Evolutionary conservation across 2,113 vertebrate species (phyloP), one percentile per base, ranked within the genome.

Genomic region (Gymnogyps californianus): DNA sequence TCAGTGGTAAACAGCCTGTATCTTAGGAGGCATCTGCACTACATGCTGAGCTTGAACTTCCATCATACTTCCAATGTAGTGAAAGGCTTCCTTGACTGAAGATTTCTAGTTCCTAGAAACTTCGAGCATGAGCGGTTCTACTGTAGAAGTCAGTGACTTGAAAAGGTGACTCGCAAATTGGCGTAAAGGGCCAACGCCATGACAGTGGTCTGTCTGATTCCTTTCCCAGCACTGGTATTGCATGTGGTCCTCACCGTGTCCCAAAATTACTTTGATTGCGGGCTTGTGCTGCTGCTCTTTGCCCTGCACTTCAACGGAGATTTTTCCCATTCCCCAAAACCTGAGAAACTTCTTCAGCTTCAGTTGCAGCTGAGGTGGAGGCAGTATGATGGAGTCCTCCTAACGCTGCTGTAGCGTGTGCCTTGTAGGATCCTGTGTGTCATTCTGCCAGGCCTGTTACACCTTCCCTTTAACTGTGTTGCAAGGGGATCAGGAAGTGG

Each of bases 31-130:
- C 31, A 26, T 32, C 74, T 72, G 47, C 19, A 3, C 52, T 69
- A 4, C 0, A 0, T 44, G 15, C 70, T 47, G 59, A 77, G 22
- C 29, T 83, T 74, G 47, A 89, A 18, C 1, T 1, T 72, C 38
- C 44, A 11, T 70, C 19, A 0, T 26, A 15, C 55, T 72, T 86
- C 52, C 26, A 42, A 1, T 10, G 11, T 22, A 32, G 55, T 11
- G 18, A 57, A 88, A 44, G 31, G 13, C 78, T 91, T 95, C 32
- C 42, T 85, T 84, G 52, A 13, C 57, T 76, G 52, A 91, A 91
- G 15, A 44, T 22, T 54, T 71, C 46, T 19, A 46, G 70, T 54
- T 86, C 67, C 75, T 55, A 75, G 77, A 76, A 58, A 55, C 42
- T 49, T 84, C 0, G 3, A 87, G 61, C n/a, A 22, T 34, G 62